These are phyloP conservation scores for Rhinogobius similis DNA, from an alignment of 2,113 vertebrate species.

Conservation along the genomic window DNA sequence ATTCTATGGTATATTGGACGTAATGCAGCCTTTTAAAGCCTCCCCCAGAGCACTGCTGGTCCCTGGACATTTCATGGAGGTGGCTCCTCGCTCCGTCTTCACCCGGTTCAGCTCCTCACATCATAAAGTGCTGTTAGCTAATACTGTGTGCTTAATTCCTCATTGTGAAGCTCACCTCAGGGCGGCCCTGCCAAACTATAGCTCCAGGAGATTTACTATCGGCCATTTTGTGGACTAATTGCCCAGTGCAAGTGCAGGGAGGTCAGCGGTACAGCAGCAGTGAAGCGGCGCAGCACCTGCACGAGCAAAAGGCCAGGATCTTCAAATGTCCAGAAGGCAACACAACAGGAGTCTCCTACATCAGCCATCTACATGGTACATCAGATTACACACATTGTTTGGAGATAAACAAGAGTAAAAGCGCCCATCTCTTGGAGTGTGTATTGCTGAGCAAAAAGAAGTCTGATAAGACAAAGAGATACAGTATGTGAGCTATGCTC, in stretches of 20 bases:
- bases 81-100: conserved; percentile 35
- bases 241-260: conserved; percentile 47
- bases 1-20: conserved; percentile 28
- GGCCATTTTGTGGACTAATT: conserved; percentile 78
- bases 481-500: conserved; percentile 32
- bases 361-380: conserved; percentile 31
- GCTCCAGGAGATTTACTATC: conserved; percentile 70
- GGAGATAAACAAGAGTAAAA: conserved; percentile 46
- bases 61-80: conserved; percentile 12
- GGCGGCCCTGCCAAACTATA: conserved; percentile 64
- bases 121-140: conserved; percentile 67
- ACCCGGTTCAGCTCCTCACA: conserved; percentile 41
- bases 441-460: conserved; percentile 49
- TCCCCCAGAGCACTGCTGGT: conserved; percentile 13
- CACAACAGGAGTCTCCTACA: conserved; percentile 50
- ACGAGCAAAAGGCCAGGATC: background rate
- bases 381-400: conserved; percentile 36
- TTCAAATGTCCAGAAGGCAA: conserved; percentile 34
- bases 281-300: conserved; percentile 42
- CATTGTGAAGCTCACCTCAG: conserved; percentile 59
- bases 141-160: conserved; percentile 71
- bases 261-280: conserved; percentile 60
- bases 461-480: conserved; percentile 46
- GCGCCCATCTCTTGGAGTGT: conserved; percentile 28
- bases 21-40: background rate